Percentiles rank a stretch among this genome's conserved stretches.
These are phyloP conservation scores for Mesorhabditis belari DNA, from an alignment of 2,888 invertebrate genomes.

Conservation along the genomic window DNA sequence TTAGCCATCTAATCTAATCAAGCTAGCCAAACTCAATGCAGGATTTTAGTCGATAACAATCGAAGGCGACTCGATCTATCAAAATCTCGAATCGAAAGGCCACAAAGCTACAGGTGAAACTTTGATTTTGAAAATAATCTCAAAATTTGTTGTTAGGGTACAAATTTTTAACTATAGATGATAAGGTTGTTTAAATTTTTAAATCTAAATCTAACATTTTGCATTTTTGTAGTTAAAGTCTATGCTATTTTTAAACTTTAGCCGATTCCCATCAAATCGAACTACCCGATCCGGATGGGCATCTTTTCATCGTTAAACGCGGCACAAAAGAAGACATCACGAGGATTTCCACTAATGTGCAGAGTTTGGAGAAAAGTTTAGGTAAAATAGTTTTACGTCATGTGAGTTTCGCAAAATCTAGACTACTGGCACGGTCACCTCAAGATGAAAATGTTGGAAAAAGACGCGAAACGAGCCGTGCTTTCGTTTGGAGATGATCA, in stretches of 20 bases:
- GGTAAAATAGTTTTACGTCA: constrained; percentile 46
- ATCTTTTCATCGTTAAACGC: constrained; percentile 74
- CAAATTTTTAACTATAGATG: neutral
- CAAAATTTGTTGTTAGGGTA: neutral
- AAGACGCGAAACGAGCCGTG: constrained; percentile 48
- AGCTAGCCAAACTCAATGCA: too few species aligned
- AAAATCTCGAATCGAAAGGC: too few species aligned
- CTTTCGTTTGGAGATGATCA: constrained; percentile 31
- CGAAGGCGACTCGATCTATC: too few species aligned
- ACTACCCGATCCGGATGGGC: constrained; percentile 79
- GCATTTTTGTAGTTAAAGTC: too few species aligned
- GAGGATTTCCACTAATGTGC: constrained; percentile 73
- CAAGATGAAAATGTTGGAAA: constrained; percentile 67
- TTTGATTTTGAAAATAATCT: too few species aligned
- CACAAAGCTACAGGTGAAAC: too few species aligned
- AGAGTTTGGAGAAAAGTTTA: constrained; percentile 69
- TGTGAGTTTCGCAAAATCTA: constrained; percentile 22
- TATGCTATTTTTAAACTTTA: too few species aligned
- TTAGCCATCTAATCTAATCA: too few species aligned
- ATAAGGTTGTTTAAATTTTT: neutral
- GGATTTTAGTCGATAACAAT: too few species aligned
- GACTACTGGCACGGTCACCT: constrained; percentile 78
- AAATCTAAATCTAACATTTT: neutral
- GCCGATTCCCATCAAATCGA: too few species aligned
- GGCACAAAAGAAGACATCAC: constrained; percentile 68